A percentile compares a stretch with the other conserved stretches of the same genome.
Evolutionary conservation across 2,888 invertebrate genomes (phyloP).

Genomic region (Polymixis flavicincta): DNA sequence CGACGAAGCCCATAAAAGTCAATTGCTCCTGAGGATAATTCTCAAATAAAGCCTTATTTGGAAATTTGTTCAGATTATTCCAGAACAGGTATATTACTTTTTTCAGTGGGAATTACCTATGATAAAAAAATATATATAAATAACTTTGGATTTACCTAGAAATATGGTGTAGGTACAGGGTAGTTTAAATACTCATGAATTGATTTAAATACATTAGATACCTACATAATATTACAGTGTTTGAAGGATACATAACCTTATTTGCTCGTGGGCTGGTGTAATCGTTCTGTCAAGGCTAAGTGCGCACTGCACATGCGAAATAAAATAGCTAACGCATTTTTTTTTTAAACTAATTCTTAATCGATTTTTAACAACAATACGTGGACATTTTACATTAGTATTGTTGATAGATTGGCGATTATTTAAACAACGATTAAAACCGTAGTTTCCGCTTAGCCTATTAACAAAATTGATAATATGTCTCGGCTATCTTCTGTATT

Average conservation of each 20-base stretch:
- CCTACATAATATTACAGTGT: not conserved
- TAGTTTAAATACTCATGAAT: not conserved
- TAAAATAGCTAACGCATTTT: too few species aligned
- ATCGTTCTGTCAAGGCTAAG: not conserved
- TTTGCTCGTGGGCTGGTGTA: not conserved
- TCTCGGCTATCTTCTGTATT: too few species aligned
- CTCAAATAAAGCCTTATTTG: slow-evolving; percentile 1
- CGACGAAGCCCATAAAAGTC: not conserved
- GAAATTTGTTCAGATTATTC: not conserved
- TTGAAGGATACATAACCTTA: not conserved
- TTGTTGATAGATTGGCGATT: too few species aligned
- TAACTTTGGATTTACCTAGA: not conserved
- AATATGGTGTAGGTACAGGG: not conserved
- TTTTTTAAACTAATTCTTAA: too few species aligned
- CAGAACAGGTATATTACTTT: not conserved
- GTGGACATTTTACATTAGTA: too few species aligned
- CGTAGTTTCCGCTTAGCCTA: too few species aligned
- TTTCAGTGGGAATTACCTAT: not conserved
- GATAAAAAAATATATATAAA: not conserved
- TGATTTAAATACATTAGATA: not conserved
- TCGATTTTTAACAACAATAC: too few species aligned
- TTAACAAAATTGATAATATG: too few species aligned
- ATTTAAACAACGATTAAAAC: too few species aligned
- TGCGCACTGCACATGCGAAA: too few species aligned
- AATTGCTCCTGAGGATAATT: slow-evolving; percentile 14